A percentile compares a stretch with the other conserved stretches of the same genome.
Conservation (phyloP, 2,113 vertebrate species). For the Osmerus mordax region DNA sequence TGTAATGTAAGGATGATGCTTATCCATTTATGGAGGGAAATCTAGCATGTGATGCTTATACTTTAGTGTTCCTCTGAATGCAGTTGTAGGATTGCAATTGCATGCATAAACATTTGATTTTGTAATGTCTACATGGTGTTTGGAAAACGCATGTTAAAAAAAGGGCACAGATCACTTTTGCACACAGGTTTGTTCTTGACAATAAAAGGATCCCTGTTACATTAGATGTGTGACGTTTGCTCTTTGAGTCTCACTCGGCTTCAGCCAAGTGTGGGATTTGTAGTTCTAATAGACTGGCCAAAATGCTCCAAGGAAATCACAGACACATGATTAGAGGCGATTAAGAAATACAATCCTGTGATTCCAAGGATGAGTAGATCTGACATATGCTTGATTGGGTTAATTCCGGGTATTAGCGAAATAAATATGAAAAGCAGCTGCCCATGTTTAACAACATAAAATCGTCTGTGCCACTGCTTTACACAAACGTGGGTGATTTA, state of each 20-base stretch:
- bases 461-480: no score
- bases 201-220: slow-evolving; percentile 58
- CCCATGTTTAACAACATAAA: not conserved
- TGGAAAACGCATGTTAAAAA: slow-evolving; percentile 43
- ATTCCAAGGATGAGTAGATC: slow-evolving; percentile 1
- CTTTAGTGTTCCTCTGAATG: slow-evolving; percentile 42
- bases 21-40: slow-evolving; percentile 27
- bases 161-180: slow-evolving; percentile 54
- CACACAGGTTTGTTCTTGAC: slow-evolving; percentile 61
- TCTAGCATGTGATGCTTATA: slow-evolving; percentile 12
- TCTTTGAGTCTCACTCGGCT: slow-evolving; percentile 2
- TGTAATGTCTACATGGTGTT: slow-evolving; percentile 34
- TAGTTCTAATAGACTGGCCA: slow-evolving; percentile 10
- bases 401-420: slow-evolving; percentile 7
- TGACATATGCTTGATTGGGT: slow-evolving; percentile 24
- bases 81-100: slow-evolving; percentile 33
- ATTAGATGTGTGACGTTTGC: slow-evolving; percentile 42
- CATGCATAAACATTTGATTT: slow-evolving; percentile 34
- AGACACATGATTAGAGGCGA: slow-evolving; percentile 30
- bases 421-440: not conserved
- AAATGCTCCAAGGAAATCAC: slow-evolving; percentile 16
- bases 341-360: slow-evolving; percentile 20
- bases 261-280: slow-evolving; percentile 9
- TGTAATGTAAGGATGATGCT: slow-evolving; percentile 37
- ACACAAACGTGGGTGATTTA: no score